Evolutionary conservation across 2,888 invertebrate species (phyloP), one percentile per base, ranked within the genome.

Genomic region (Andrena dorsata): DNA sequence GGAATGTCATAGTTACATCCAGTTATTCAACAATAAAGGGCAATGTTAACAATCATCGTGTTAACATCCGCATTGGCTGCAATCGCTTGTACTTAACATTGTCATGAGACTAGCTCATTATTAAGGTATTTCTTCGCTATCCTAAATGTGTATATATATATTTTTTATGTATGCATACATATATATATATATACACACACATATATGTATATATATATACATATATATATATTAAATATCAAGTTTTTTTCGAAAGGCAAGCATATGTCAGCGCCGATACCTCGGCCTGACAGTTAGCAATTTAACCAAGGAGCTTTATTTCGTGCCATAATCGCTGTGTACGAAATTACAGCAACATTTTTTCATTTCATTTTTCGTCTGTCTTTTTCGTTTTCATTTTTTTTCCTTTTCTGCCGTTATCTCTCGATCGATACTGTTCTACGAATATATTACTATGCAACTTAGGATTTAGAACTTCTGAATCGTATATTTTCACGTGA

Each of bases 21-120:
- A 76, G 79, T 79, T 86, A 71, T 82, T 86, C 71, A 83, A 88
- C 88, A 76, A 85, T 81, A 85, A 80, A 87, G 80, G 26, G 82
- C 75, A 79, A 83, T 80, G 82, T 86, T 82, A 86, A 86, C 86
- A 75, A 75, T 60, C 68, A 80, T 28, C 56, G 23, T 77, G 80
- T 83, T 86, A 86, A 86, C 82, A 74, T 70, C 20, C 66, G 76
- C 71, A 71, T 86, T 85, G 66, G 85, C 87, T 90, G 88, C 86
- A 73, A 87, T 90, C 87, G 86, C 91, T 93, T 93, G 92, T 93
- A 92, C 92, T 93, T 90, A 86, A 92, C 89, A 90, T 90, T 88
- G 74, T 89, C 86, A 72, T 89, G 91, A 92, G 91, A 90, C 91
- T 91, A 90, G 91, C 91, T 92, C 90, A 88, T 90, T 84, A 89